Percentiles rank a stretch among this genome's conserved stretches.
phyloP scores from a whole-genome alignment of 1,140 invertebrate species.

The Zaprionus capensis region DNA sequence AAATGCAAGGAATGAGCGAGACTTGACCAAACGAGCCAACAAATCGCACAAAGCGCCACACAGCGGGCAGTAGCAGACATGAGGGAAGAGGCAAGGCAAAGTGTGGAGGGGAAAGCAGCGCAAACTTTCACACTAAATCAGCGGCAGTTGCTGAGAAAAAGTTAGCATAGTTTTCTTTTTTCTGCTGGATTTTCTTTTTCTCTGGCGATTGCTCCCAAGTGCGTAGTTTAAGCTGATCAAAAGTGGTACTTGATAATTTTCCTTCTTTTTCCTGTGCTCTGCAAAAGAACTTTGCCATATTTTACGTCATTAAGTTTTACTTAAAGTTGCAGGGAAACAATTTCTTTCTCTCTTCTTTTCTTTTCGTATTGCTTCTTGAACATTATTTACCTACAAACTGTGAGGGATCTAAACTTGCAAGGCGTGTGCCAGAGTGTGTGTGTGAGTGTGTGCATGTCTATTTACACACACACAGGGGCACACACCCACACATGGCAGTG shows the following conservation, averaged over 20 bases:
- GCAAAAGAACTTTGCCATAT: slow-evolving; percentile 68
- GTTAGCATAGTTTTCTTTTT: slow-evolving; percentile 63
- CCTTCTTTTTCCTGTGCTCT: neutral
- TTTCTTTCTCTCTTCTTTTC: slow-evolving; percentile 16
- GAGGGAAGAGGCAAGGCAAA: too few species aligned
- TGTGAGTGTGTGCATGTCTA: slow-evolving; percentile 13
- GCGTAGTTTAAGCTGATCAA: slow-evolving; percentile 72
- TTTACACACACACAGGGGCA: slow-evolving; percentile 32
- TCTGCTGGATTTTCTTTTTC: neutral
- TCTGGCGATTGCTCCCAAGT: slow-evolving; percentile 72
- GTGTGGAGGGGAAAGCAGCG: slow-evolving; percentile 28
- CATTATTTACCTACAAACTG: slow-evolving; percentile 61
- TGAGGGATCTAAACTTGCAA: slow-evolving; percentile 27
- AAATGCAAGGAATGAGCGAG: slow-evolving; percentile 38
- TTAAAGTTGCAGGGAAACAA: slow-evolving; percentile 51
- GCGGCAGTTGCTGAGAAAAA: slow-evolving; percentile 50
- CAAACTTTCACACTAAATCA: slow-evolving; percentile 81
- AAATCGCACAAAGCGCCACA: slow-evolving; percentile 41
- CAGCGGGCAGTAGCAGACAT: slow-evolving; percentile 30
- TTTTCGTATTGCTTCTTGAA: slow-evolving; percentile 15
- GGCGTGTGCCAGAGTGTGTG: neutral
- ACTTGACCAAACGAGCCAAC: slow-evolving; percentile 56
- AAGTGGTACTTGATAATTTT: slow-evolving; percentile 65
- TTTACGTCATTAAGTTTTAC: slow-evolving; percentile 72
- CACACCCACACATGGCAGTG: slow-evolving; percentile 16